These are phyloP conservation scores for Platyrinchus mystaceus DNA, from an alignment of 2,797 vertebrate genomes.

Conservation along the genomic window DNA sequence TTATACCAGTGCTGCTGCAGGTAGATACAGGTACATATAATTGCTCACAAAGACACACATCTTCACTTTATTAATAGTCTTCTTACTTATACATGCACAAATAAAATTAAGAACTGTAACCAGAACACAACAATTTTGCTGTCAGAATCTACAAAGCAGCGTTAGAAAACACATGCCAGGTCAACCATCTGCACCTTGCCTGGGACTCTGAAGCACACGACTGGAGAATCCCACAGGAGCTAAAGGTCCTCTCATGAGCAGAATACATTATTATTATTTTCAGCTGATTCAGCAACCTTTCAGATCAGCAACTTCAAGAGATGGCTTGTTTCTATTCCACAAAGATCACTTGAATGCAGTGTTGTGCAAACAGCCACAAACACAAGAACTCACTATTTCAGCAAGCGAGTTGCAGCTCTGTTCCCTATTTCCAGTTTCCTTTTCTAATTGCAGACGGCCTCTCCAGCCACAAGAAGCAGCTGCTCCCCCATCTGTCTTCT, in stretches of 20 bases:
- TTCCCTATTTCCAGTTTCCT: slow-evolving; percentile 28
- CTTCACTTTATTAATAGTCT: background rate
- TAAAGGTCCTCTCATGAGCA: background rate
- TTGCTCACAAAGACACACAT: background rate
- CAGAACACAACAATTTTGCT: background rate
- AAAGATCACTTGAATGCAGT: background rate
- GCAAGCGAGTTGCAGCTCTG: background rate
- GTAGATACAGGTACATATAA: background rate
- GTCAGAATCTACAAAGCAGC: background rate
- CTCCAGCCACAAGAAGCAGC: background rate
- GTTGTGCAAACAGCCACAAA: background rate
- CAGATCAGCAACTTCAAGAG: background rate
- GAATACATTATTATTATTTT: background rate
- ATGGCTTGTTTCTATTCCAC: background rate
- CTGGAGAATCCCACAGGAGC: background rate
- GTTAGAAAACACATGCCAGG: background rate
- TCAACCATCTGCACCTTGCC: background rate
- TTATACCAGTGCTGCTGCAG: background rate
- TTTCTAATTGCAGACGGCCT: background rate
- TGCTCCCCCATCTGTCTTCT: background rate
- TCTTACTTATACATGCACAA: background rate
- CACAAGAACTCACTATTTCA: background rate
- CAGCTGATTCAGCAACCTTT: background rate
- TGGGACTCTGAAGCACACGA: background rate
- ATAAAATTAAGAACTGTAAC: background rate